Evolutionary conservation across 2,888 invertebrate species (phyloP).

Genomic region (Hemicrepidius hirtus): DNA sequence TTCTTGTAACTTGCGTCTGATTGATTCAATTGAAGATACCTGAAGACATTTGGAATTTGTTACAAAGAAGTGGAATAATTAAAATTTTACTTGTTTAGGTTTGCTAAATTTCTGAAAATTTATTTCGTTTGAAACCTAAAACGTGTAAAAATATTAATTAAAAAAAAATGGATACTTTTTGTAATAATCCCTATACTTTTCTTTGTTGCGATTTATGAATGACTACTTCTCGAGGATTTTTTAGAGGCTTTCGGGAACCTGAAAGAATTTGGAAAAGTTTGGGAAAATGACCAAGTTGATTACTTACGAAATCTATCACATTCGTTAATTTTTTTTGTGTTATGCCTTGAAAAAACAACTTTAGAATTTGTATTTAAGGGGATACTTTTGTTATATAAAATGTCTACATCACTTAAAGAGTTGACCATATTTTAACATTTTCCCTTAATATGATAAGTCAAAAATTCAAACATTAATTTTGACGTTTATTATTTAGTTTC

Average conservation of each 20-base stretch:
- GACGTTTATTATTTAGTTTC: conserved; percentile 21
- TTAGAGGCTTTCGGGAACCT: conserved; percentile 28
- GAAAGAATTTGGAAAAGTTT: neutral
- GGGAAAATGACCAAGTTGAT: neutral
- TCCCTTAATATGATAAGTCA: neutral
- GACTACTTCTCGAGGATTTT: conserved; percentile 22
- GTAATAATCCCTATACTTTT: neutral
- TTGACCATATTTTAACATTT: conserved; percentile 25
- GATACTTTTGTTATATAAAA: conserved; percentile 7
- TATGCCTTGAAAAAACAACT: neutral
- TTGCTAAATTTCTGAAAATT: too few relatives aligned
- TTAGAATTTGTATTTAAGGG: neutral
- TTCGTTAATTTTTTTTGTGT: neutral
- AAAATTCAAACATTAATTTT: conserved; percentile 30
- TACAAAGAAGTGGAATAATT: too few relatives aligned
- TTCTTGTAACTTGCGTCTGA: neutral
- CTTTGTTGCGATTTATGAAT: neutral
- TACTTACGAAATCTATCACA: conserved; percentile 25
- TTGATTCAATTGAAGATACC: too few relatives aligned
- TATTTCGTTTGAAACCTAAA: neutral
- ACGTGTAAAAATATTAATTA: too few relatives aligned
- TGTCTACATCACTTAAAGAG: neutral
- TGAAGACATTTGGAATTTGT: too few relatives aligned
- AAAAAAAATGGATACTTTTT: neutral
- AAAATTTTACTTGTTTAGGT: too few relatives aligned